Percentiles rank a stretch among this genome's conserved stretches.
Evolutionary conservation across 1,140 invertebrate species (phyloP).

Genomic region (Globodera rostochiensis): DNA sequence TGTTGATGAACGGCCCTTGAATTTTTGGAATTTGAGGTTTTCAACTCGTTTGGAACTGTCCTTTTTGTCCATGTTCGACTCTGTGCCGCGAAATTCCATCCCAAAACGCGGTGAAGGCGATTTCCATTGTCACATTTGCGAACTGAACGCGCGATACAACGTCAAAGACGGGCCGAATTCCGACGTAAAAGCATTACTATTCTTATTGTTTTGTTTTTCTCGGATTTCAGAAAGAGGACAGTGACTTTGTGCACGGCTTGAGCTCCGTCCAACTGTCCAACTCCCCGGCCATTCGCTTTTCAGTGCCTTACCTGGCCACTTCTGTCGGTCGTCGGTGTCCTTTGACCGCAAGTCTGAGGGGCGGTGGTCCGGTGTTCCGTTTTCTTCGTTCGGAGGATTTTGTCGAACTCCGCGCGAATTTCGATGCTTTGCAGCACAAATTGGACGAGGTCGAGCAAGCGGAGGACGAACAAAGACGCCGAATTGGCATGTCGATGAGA

Average conservation of each 20-base stretch:
- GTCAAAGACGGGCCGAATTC: background rate
- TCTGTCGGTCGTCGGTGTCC: conserved; percentile 78
- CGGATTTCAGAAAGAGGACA: conserved; percentile 12
- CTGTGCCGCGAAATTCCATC: conserved; percentile 13
- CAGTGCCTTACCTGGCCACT: conserved; percentile 85
- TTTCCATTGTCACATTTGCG: conserved; percentile 42
- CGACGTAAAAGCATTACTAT: background rate
- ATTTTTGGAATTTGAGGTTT: conserved; percentile 28
- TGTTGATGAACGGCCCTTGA: background rate
- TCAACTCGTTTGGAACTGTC: conserved; percentile 49
- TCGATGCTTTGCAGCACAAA: conserved; percentile 1
- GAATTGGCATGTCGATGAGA: conserved; percentile 10
- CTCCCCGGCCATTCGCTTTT: conserved; percentile 82
- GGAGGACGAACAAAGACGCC: conserved; percentile 9
- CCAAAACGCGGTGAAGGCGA: background rate
- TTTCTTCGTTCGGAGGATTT: conserved; percentile 35
- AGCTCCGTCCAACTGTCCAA: conserved; percentile 78
- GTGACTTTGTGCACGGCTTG: conserved; percentile 75
- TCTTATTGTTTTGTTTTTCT: background rate
- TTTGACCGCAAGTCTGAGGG: conserved; percentile 78
- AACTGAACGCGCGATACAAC: conserved; percentile 31
- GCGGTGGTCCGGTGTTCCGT: conserved; percentile 74
- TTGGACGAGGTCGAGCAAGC: conserved; percentile 23
- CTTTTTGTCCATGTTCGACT: conserved; percentile 57
- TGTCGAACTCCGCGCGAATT: conserved; percentile 8